Conservation (phyloP, 92 coral and sea anemone genomes). For the Galaxea fascicularis region DNA sequence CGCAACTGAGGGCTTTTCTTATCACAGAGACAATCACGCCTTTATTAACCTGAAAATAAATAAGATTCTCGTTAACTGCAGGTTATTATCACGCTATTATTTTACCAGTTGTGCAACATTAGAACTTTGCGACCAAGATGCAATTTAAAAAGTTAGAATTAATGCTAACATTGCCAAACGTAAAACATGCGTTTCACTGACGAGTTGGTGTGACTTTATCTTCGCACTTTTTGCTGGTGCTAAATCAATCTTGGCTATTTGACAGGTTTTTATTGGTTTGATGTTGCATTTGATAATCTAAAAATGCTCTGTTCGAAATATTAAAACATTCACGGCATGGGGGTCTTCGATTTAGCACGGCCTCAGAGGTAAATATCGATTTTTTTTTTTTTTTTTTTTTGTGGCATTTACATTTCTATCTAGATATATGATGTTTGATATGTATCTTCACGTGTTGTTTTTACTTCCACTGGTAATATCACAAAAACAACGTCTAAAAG, state of each 20-base stretch:
- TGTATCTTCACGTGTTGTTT: neutral
- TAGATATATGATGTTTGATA: neutral
- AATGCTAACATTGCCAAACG: too few species aligned
- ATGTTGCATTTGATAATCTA: neutral
- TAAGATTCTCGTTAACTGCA: conserved; percentile 23
- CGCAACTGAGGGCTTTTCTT: neutral
- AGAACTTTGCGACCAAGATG: neutral
- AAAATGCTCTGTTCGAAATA: neutral
- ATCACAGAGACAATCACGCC: conserved; percentile 8
- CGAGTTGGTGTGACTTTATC: neutral
- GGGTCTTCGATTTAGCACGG: neutral
- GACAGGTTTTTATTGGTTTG: conserved; percentile 17
- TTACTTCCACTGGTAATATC: neutral
- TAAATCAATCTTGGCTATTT: neutral
- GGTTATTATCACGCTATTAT: conserved; percentile 19
- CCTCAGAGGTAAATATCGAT: neutral
- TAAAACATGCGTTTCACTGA: too few species aligned
- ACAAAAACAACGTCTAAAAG: neutral
- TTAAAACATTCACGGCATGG: neutral
- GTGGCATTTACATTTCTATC: neutral
- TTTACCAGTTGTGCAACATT: neutral
- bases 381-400: neutral
- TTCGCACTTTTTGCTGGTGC: neutral
- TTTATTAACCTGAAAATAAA: conserved; percentile 24
- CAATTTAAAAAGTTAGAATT: neutral